phyloP scores from a whole-genome alignment of 2,797 vertebrate species.

The Erethizon dorsatum region DNA sequence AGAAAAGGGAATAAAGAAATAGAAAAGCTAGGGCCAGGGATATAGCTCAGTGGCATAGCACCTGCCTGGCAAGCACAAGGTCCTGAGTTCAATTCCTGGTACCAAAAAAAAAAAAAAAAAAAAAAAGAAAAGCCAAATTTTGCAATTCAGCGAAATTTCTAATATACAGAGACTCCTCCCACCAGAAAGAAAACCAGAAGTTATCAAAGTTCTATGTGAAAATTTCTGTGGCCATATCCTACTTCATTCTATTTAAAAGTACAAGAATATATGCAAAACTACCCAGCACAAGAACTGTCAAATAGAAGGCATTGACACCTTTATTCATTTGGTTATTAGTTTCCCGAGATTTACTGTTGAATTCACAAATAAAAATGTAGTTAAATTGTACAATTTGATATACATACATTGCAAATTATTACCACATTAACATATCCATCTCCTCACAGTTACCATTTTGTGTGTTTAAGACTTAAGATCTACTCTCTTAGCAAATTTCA shows the following conservation, averaged over 20 bases:
- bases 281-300: neutral
- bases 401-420: neutral
- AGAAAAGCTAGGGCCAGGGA: too few relatives aligned
- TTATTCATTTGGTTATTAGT: neutral
- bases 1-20: too few relatives aligned
- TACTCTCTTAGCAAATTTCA: neutral
- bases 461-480: neutral
- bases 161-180: neutral
- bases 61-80: too few relatives aligned
- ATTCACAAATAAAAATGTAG: neutral
- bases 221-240: neutral
- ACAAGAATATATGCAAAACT: neutral
- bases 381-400: neutral
- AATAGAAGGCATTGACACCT: neutral
- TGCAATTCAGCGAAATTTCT: neutral
- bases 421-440: neutral
- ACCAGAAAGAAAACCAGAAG: neutral
- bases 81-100: too few relatives aligned
- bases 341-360: neutral
- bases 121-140: neutral
- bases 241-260: neutral
- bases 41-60: too few relatives aligned
- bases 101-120: neutral
- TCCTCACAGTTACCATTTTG: neutral
- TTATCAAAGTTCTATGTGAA: slow-evolving; percentile 9